Evolutionary conservation across 2,888 invertebrate species (phyloP).

Genomic region (Laothoe populi): DNA sequence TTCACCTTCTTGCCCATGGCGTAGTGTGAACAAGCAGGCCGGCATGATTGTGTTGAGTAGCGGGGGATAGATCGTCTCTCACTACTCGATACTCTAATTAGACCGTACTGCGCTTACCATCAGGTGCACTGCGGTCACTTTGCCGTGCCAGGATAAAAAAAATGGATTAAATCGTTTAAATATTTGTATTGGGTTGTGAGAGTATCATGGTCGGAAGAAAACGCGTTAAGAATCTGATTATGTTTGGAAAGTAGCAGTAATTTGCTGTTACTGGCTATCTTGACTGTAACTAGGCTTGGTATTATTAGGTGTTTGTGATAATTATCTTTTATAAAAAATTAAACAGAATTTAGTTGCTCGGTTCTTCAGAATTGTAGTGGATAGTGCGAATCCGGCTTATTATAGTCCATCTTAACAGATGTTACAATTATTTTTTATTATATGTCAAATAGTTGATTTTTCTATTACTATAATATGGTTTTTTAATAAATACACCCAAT

Average conservation of each 20-base stretch:
- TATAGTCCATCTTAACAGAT: background rate
- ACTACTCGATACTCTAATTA: too few species aligned
- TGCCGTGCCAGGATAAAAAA: too few species aligned
- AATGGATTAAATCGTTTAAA: too few species aligned
- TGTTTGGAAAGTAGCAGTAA: slow-evolving; percentile 58
- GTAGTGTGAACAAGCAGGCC: too few species aligned
- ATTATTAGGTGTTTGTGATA: slow-evolving; percentile 51
- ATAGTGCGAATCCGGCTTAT: background rate
- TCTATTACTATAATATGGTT: too few species aligned
- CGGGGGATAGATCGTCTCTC: too few species aligned
- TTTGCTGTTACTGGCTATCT: slow-evolving; percentile 55
- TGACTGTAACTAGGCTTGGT: slow-evolving; percentile 54
- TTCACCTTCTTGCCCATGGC: too few species aligned
- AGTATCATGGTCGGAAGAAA: slow-evolving; percentile 32
- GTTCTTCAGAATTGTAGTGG: background rate
- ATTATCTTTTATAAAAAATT: slow-evolving; percentile 45
- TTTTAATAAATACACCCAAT: too few species aligned
- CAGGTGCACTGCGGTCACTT: too few species aligned
- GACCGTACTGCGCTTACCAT: too few species aligned
- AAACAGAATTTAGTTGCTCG: background rate
- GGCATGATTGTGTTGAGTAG: too few species aligned
- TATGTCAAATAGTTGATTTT: too few species aligned
- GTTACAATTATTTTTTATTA: background rate
- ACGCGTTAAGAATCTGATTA: slow-evolving; percentile 40
- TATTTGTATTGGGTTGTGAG: background rate